Conservation (phyloP, 2,888 invertebrate genomes). For the Hydrotaea diabolus region DNA sequence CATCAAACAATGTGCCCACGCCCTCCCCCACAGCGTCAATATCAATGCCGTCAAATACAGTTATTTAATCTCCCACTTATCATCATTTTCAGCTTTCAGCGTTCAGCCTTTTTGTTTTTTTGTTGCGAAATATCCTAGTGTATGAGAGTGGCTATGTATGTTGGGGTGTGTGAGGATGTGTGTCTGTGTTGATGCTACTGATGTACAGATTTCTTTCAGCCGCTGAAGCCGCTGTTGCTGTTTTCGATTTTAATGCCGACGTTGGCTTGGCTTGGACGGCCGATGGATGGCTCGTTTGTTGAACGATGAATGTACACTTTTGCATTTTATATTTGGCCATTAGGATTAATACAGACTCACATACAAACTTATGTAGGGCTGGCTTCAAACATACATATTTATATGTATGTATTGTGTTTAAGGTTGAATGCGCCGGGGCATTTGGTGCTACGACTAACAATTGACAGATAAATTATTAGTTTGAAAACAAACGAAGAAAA, state of each 20-base stretch:
- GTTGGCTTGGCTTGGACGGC: background rate
- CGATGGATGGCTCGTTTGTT: background rate
- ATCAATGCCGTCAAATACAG: conserved; percentile 52
- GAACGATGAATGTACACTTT: background rate
- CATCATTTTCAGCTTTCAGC: conserved; percentile 41
- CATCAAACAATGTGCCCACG: conserved; percentile 42
- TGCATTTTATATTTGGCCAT: conserved; percentile 4
- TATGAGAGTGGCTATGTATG: background rate
- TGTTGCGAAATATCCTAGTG: background rate
- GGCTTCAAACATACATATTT: background rate
- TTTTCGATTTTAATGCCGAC: conserved; percentile 26
- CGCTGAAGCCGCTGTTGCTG: conserved; percentile 24
- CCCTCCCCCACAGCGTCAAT: conserved; percentile 1
- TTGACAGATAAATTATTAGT: conserved; percentile 26
- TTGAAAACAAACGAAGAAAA: background rate
- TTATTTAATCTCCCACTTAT: conserved; percentile 56
- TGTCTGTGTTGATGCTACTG: conserved; percentile 22
- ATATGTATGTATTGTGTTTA: background rate
- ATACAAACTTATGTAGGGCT: background rate
- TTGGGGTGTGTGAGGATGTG: background rate
- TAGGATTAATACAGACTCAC: conserved; percentile 5
- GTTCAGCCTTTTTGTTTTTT: conserved; percentile 48
- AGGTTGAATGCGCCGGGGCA: background rate
- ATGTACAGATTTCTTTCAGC: conserved; percentile 44
- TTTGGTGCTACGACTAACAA: conserved; percentile 2